A percentile compares a stretch with the other conserved stretches of the same genome.
phyloP scores from a whole-genome alignment of 2,113 vertebrate species.

The Malurus melanocephalus region DNA sequence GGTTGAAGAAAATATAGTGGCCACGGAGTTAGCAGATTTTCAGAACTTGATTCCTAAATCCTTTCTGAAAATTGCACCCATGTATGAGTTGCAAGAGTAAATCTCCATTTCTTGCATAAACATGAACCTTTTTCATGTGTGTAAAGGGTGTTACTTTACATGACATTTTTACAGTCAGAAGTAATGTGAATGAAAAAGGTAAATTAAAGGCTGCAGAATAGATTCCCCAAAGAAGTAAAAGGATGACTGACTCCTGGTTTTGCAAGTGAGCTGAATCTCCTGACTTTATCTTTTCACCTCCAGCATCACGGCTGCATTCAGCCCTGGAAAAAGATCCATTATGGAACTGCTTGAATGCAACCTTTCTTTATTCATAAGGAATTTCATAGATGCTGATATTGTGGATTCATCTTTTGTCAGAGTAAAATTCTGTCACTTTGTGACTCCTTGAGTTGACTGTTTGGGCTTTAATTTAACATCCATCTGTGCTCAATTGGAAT shows the following conservation, averaged over 20 bases:
- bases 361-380: conserved; percentile 13
- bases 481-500: background rate
- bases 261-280: background rate
- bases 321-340: conserved; percentile 3
- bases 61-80: background rate
- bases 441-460: conserved; percentile 3
- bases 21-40: background rate
- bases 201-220: background rate
- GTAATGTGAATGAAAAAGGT: background rate
- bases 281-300: conserved; percentile 21
- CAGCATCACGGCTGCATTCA: conserved; percentile 3
- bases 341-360: background rate
- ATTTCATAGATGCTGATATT: background rate
- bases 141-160: background rate
- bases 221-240: background rate
- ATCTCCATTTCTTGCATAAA: background rate
- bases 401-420: background rate
- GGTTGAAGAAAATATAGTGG: background rate
- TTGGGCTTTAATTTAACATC: conserved; percentile 21
- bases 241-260: background rate
- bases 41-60: background rate
- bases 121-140: background rate
- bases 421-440: conserved; percentile 12
- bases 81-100: background rate
- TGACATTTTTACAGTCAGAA: background rate